Percentiles rank a stretch among this genome's conserved stretches.
Conservation (phyloP, 2,113 vertebrate genomes). For the Oreamnos americanus region DNA sequence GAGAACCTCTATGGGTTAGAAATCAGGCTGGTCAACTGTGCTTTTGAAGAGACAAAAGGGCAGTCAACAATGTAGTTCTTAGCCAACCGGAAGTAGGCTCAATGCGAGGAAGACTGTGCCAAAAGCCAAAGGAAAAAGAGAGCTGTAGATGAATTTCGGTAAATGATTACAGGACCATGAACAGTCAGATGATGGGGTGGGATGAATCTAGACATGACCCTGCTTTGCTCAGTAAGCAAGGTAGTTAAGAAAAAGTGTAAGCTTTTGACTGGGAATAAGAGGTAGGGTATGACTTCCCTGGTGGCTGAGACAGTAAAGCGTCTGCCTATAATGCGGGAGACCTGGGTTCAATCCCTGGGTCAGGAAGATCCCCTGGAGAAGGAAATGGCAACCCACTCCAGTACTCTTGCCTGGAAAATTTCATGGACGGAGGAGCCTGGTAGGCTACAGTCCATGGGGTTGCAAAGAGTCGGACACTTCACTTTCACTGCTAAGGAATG, state of each 20-base stretch:
- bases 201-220: neutral
- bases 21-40: neutral
- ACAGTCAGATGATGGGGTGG: neutral
- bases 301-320: neutral
- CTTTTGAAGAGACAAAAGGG: neutral
- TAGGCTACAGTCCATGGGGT: neutral
- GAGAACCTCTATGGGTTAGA: neutral
- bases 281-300: neutral
- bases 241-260: neutral
- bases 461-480: neutral
- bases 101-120: neutral
- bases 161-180: neutral
- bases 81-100: neutral
- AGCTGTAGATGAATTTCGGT: neutral
- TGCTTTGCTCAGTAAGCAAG: neutral
- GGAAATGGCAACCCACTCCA: neutral
- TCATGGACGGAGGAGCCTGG: accelerated
- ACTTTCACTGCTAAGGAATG: neutral
- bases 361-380: neutral
- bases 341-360: neutral
- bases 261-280: neutral
- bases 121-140: neutral
- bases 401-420: neutral
- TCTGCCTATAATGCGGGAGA: neutral
- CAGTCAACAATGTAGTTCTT: neutral